phyloP scores from a whole-genome alignment of 2,797 vertebrate genomes.

The Orientallactaga sibirica region DNA sequence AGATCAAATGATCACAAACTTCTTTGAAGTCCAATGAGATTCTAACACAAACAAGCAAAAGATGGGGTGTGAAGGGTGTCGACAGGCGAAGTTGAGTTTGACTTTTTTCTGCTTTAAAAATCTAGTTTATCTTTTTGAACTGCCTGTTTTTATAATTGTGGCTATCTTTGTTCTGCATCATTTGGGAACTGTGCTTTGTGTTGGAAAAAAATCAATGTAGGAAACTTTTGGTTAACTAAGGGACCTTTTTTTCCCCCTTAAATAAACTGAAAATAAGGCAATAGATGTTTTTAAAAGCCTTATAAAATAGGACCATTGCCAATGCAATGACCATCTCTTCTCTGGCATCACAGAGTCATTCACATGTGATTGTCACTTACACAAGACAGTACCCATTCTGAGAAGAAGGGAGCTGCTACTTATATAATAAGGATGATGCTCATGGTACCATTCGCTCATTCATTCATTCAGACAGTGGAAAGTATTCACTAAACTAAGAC shows the following conservation, averaged over 20 bases:
- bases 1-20: background rate
- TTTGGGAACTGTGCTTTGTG: conserved; percentile 74
- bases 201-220: conserved; percentile 60
- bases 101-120: conserved; percentile 49
- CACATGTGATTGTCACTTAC: background rate
- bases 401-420: background rate
- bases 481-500: background rate
- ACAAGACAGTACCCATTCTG: background rate
- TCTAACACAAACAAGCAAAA: background rate
- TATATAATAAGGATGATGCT: too few relatives aligned
- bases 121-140: conserved; percentile 58
- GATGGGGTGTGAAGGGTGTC: background rate
- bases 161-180: conserved; percentile 73
- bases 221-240: conserved; percentile 81
- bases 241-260: conserved; percentile 64
- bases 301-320: conserved; percentile 39
- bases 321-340: background rate
- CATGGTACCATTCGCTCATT: background rate
- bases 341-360: background rate
- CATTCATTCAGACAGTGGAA: background rate
- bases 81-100: background rate
- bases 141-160: conserved; percentile 77
- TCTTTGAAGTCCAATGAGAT: conserved; percentile 29
- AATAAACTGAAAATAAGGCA: conserved; percentile 78
- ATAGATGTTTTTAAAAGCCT: conserved; percentile 65